Evolutionary conservation across 2,888 invertebrate genomes (phyloP), one percentile per base, ranked within the genome.

Genomic region (Volucella zonaria): DNA sequence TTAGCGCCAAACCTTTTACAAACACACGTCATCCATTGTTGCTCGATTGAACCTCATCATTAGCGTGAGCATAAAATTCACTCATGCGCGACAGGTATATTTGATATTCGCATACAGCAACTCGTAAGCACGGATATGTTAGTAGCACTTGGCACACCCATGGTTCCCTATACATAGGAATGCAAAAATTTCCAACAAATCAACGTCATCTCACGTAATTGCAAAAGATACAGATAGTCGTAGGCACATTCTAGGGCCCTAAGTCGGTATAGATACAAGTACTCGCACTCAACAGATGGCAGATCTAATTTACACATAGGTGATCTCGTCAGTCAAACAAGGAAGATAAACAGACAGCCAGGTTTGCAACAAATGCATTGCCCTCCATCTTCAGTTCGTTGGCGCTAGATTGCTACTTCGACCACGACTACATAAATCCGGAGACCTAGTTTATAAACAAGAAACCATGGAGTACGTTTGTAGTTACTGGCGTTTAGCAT

Each of bases 301-400:
- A 42, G 40, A 45, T 56, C 74, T 40, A 15, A 18, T 42, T 23
- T 43, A 38, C 49, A 38, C 18, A 42, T 18, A 68, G 51, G 43
- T 47, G 51, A 71, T 49, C 31, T 6, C 4, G 31, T 31, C 31
- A 31, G 47, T 42, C 56, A 49, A 58, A 68, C 18, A 51, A 51
- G 49, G 31, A 78, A 71, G 42, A 61, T 78, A 79, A 79, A 79
- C 59, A 79, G 73, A 67, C 54, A 59, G 54, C 45, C 56, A 31
- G 43, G 31, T 31, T 43, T 18, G 38, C 52, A 78, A 43, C 51
- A 71, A 71, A 56, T 64, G 64, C 45, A 56, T 45, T 45, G 43
- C 45, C 23, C 23, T 23, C 3, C 23, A 23, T 43, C 66, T 18
- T 52, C 15, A n/a, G 42, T 1, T 12, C 52, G 14, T 18, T 8